Base-by-base conservation (phyloP, 2,113 vertebrate species). In the Mellivora capensis region DNA sequence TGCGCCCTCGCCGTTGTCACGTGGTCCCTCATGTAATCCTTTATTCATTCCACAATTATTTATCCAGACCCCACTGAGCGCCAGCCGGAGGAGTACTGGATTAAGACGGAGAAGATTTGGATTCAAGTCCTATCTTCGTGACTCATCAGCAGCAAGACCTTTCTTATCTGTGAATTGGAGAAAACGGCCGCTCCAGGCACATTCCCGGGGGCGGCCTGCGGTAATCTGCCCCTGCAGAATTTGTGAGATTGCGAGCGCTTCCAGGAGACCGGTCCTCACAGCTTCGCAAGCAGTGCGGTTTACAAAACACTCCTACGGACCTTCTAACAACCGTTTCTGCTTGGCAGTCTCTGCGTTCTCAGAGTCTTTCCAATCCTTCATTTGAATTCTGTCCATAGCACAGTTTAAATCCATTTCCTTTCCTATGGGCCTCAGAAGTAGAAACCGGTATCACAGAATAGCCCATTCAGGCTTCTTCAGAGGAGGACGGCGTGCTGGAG, bases 181-280 rank as follows among this genome's bases (percentile, higher is more conserved):
- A 47, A 31, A 39, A 21, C 0, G 4, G 37, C 0, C 1, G 47
- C 47, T 82, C 18, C 39, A 31, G 34, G 72, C 25, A 10, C 18
- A 3, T 2, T 21, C 1, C 1, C 0, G 8, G 11, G 34, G n/a
- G 62, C 0, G 29, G 31, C 0, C 0, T 0, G 7, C 1, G 4
- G 74, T 27, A 7, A 34, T 31, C 42, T 27, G 52, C 29, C 76
- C 67, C 91, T 34, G 72, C 57, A 7, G 6, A 10, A n/a, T 5
- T 3, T 20, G 20, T 31, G 10, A 52, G 52, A 54, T 54, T 18
- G 17, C 5, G 52, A 18, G 49, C 1, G 15, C 44, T 15, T 39
- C 29, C 13, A 25, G 37, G 74, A 49, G 31, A 31, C 0, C 0
- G 4, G 23, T 25, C 84, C 90, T 27, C 18, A 15, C 34, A 11